These are phyloP conservation scores for Erannis defoliaria DNA, from an alignment of 2,888 invertebrate genomes.

Conservation along the genomic window DNA sequence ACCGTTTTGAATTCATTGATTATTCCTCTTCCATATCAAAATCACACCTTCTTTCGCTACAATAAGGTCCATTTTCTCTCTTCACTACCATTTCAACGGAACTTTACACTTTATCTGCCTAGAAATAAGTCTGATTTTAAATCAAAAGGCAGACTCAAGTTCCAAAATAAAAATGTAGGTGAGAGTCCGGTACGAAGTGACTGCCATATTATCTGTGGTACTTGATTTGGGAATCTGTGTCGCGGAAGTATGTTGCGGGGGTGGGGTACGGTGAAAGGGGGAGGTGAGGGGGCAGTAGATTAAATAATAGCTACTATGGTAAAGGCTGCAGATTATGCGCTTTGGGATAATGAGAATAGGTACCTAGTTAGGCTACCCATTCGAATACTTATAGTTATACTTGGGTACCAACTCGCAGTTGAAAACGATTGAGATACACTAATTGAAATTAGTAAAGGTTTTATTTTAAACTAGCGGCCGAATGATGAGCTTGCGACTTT, in stretches of 20 bases:
- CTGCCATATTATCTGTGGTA: constrained; percentile 5
- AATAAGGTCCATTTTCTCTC: constrained; percentile 29
- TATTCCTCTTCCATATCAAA: constrained; percentile 52
- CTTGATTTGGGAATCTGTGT: constrained; percentile 78
- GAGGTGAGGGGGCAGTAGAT: constrained; percentile 44
- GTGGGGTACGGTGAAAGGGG: constrained; percentile 45
- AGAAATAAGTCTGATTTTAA: constrained; percentile 52
- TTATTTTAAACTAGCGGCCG: no score
- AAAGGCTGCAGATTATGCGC: constrained; percentile 62
- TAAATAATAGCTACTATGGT: neutral
- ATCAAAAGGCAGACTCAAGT: constrained; percentile 34
- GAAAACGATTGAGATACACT: no score
- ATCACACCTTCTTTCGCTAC: constrained; percentile 58
- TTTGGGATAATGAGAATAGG: constrained; percentile 34
- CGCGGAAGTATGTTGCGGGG: constrained; percentile 69
- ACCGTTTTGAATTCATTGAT: constrained; percentile 76
- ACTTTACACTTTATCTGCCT: constrained; percentile 43
- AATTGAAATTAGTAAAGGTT: no score
- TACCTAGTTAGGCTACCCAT: no score
- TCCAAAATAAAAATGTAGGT: constrained; percentile 72
- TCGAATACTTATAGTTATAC: no score
- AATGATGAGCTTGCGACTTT: no score
- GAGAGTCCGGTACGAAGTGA: constrained; percentile 63
- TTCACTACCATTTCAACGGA: neutral
- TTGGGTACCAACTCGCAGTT: no score